Percentiles rank a stretch among this genome's conserved stretches.
Conservation (phyloP, 2,113 vertebrate species). For the Aspidoscelis tigris region DNA sequence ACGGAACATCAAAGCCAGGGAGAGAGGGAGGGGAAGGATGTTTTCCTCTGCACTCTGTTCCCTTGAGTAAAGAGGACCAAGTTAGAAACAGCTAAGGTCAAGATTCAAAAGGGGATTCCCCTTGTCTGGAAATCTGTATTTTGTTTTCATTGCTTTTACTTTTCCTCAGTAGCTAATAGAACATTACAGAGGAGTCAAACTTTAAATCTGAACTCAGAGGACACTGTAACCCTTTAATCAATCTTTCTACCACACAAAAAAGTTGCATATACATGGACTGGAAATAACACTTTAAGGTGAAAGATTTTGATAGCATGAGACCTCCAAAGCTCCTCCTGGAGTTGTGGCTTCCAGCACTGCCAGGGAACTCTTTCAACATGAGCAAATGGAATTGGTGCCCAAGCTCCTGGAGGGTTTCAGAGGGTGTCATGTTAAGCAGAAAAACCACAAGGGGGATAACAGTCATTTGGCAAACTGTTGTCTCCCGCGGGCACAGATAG, state of each 20-base stretch:
- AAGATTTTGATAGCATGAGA: background rate
- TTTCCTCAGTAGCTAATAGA: background rate
- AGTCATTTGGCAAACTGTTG: conserved; percentile 14
- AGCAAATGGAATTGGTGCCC: conserved; percentile 15
- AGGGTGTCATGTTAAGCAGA: conserved; percentile 30
- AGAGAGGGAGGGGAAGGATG: background rate
- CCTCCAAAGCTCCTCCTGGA: conserved; percentile 9
- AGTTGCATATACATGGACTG: background rate
- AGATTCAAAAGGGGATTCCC: background rate
- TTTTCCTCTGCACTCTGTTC: background rate
- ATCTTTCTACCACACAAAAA: background rate
- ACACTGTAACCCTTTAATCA: background rate
- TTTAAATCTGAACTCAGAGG: background rate
- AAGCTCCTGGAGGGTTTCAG: conserved; percentile 29
- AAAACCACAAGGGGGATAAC: conserved; percentile 32
- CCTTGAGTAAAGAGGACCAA: background rate
- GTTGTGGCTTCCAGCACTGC: conserved; percentile 17
- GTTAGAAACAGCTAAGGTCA: conserved; percentile 21
- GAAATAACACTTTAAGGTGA: background rate
- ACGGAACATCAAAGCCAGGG: conserved; percentile 1
- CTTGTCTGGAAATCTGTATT: background rate
- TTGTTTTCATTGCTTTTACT: background rate
- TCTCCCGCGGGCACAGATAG: conserved; percentile 26
- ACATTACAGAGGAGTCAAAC: background rate
- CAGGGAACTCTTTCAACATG: conserved; percentile 37